Conservation (phyloP, 1,140 invertebrate species). For the Drosophila tristis region DNA sequence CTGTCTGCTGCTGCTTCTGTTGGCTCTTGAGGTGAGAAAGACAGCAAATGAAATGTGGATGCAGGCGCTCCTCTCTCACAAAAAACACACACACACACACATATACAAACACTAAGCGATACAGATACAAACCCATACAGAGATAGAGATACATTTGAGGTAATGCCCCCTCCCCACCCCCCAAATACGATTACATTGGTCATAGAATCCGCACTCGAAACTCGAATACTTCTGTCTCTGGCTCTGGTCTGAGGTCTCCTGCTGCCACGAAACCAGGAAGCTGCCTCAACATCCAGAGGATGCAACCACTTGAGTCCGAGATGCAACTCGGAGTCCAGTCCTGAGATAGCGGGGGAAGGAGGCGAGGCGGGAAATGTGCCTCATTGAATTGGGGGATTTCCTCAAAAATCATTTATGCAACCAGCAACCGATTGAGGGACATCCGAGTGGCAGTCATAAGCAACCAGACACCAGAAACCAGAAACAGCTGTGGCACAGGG, state of each 20-base stretch:
- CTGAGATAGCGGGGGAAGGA: not conserved
- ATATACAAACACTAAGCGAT: not conserved
- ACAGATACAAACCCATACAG: not conserved
- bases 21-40: conserved; percentile 48
- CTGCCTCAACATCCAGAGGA: conserved; percentile 46
- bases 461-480: not conserved
- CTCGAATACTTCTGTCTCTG: conserved; percentile 32
- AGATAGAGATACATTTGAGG: not conserved
- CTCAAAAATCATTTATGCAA: conserved; percentile 28
- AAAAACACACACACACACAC: not conserved
- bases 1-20: conserved; percentile 5
- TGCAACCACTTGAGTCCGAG: conserved; percentile 56
- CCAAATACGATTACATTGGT: conserved; percentile 17
- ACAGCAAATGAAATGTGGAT: conserved; percentile 48
- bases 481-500: conserved; percentile 15
- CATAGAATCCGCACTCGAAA: conserved; percentile 40
- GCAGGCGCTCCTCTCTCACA: conserved; percentile 9
- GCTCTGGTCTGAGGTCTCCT: not conserved
- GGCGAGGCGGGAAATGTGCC: conserved; percentile 40
- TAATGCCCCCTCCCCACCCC: conserved; percentile 8
- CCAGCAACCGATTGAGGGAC: conserved; percentile 27
- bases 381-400: conserved; percentile 40
- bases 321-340: not conserved
- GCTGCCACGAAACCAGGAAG: conserved; percentile 23
- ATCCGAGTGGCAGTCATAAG: not conserved